Evolutionary conservation across 2,797 vertebrate genomes (phyloP).

Genomic region (Atherinosoma microstoma): DNA sequence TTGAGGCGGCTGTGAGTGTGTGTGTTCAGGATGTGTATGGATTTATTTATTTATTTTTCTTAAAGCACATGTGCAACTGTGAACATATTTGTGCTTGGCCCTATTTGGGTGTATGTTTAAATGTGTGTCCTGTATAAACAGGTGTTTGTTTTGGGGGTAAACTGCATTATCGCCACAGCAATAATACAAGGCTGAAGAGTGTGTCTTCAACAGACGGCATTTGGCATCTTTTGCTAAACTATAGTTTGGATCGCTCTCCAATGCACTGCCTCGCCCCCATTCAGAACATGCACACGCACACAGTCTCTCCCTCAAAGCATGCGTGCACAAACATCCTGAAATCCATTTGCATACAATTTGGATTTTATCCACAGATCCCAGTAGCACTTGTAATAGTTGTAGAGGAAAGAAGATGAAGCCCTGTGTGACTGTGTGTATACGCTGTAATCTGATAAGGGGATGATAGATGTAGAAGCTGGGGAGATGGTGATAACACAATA

Average conservation of each 20-base stretch:
- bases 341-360: slow-evolving; percentile 74
- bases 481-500: slow-evolving; percentile 50
- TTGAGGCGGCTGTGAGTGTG: slow-evolving; percentile 13
- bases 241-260: slow-evolving; percentile 38
- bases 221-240: slow-evolving; percentile 51
- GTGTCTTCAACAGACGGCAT: slow-evolving; percentile 49
- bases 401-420: slow-evolving; percentile 39
- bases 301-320: not conserved
- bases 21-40: slow-evolving; percentile 31
- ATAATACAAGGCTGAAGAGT: slow-evolving; percentile 43
- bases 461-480: slow-evolving; percentile 38
- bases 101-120: slow-evolving; percentile 9
- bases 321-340: slow-evolving; percentile 9
- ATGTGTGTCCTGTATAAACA: slow-evolving; percentile 50
- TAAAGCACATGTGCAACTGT: slow-evolving; percentile 20
- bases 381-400: slow-evolving; percentile 41
- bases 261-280: slow-evolving; percentile 33
- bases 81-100: slow-evolving; percentile 30
- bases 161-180: slow-evolving; percentile 59
- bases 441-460: slow-evolving; percentile 64
- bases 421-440: slow-evolving; percentile 12
- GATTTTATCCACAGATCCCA: slow-evolving; percentile 63
- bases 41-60: slow-evolving; percentile 11
- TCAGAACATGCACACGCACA: not conserved
- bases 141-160: slow-evolving; percentile 56